These are phyloP conservation scores for Podotricha telesiphe DNA, from an alignment of 2,888 invertebrate genomes.

Conservation along the genomic window DNA sequence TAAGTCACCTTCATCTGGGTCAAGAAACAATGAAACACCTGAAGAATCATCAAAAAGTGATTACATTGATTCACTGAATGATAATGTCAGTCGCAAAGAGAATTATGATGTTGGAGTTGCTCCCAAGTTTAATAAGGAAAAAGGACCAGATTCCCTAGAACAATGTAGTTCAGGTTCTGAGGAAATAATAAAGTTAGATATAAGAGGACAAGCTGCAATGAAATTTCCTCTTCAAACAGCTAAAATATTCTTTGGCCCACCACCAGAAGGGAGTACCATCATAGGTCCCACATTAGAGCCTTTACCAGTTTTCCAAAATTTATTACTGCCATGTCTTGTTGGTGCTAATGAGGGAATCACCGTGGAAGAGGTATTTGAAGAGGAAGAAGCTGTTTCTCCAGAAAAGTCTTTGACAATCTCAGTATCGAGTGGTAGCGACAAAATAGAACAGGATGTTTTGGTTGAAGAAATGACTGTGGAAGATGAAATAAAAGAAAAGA, in stretches of 20 bases:
- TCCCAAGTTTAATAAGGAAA: conserved; percentile 48
- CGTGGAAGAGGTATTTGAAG: conserved; percentile 45
- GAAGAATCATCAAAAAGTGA: conserved; percentile 64
- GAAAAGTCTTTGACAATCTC: conserved; percentile 52
- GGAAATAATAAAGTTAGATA: conserved; percentile 78
- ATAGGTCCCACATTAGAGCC: conserved; percentile 59
- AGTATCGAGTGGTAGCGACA: conserved; percentile 54
- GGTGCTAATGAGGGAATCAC: conserved; percentile 51
- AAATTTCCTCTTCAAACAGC: conserved; percentile 65
- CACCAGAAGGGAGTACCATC: conserved; percentile 68
- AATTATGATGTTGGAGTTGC: conserved; percentile 50
- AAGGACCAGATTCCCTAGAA: conserved; percentile 51
- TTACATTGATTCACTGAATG: conserved; percentile 71
- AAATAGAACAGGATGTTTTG: conserved; percentile 67
- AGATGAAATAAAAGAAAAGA: conserved; percentile 55
- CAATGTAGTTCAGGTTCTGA: conserved; percentile 70
- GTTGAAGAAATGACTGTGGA: conserved; percentile 48
- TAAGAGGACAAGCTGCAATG: conserved; percentile 71
- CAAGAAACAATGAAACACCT: conserved; percentile 48
- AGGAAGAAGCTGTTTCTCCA: conserved; percentile 46
- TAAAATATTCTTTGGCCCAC: conserved; percentile 76
- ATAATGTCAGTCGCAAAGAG: conserved; percentile 54
- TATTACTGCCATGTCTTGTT: conserved; percentile 72
- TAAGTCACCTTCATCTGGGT: conserved; percentile 47
- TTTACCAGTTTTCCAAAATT: conserved; percentile 66